Conservation (phyloP, 2,113 vertebrate genomes). For the Proterorhinus semilunaris region DNA sequence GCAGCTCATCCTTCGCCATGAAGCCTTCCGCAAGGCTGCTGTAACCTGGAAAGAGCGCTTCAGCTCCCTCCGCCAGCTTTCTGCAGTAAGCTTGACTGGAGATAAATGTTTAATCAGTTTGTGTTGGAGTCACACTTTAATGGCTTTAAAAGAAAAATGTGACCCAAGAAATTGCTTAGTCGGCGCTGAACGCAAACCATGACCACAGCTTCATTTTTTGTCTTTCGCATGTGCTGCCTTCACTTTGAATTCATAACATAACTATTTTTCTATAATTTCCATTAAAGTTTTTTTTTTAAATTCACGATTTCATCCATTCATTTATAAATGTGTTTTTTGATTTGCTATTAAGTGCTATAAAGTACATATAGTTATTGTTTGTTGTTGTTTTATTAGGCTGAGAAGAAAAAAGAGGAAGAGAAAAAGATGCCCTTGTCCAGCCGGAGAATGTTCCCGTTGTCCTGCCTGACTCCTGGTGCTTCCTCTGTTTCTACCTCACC, state of each 20-base stretch:
- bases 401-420: slow-evolving; percentile 89
- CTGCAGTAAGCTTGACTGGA: slow-evolving; percentile 71
- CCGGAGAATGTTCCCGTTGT: slow-evolving; percentile 85
- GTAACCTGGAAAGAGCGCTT: slow-evolving; percentile 92
- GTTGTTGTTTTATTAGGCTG: slow-evolving; percentile 74
- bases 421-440: slow-evolving; percentile 85
- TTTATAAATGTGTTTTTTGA: not conserved
- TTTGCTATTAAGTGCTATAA: not conserved
- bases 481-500: slow-evolving; percentile 78
- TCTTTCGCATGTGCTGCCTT: slow-evolving; percentile 7
- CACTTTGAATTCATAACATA: not conserved
- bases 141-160: slow-evolving; percentile 34
- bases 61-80: slow-evolving; percentile 86
- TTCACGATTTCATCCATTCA: not conserved
- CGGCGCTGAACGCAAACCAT: slow-evolving; percentile 31
- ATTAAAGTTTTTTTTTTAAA: not conserved
- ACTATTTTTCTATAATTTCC: not conserved
- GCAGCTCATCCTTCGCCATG: slow-evolving; percentile 90
- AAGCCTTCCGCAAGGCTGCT: slow-evolving; percentile 90
- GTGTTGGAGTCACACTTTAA: slow-evolving; percentile 49
- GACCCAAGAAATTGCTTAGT: slow-evolving; percentile 45
- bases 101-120: slow-evolving; percentile 61
- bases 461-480: slow-evolving; percentile 81
- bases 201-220: slow-evolving; percentile 24
- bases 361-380: slow-evolving; percentile 20